Conservation (phyloP, 2,888 invertebrate genomes). For the Rugalucina vietnamica region DNA sequence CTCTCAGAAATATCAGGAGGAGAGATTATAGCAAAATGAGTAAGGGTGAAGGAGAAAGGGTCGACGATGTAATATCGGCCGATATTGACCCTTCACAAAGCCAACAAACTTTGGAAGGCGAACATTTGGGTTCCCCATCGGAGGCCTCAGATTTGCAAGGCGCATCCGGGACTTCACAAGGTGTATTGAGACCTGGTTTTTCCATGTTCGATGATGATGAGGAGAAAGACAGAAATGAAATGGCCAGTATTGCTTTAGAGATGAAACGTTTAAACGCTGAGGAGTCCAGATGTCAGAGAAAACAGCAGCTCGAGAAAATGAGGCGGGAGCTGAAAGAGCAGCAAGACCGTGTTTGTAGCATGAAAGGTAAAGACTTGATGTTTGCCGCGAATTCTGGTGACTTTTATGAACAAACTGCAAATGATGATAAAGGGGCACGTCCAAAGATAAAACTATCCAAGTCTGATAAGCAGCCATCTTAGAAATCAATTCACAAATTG, state of each 20-base stretch:
- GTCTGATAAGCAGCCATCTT: too few species aligned
- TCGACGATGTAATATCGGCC: too few species aligned
- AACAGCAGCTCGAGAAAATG: background rate
- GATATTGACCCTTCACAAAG: too few species aligned
- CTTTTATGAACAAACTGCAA: background rate
- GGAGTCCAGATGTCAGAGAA: background rate
- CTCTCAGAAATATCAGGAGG: too few species aligned
- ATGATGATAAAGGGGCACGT: background rate
- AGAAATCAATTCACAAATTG: background rate
- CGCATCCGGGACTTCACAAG: too few species aligned
- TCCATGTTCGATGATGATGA: background rate
- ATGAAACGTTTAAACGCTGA: background rate
- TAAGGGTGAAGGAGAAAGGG: too few species aligned
- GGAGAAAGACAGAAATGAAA: background rate
- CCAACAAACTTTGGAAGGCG: too few species aligned
- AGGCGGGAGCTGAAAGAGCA: background rate
- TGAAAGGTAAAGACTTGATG: background rate
- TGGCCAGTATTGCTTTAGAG: background rate
- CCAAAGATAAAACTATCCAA: too few species aligned
- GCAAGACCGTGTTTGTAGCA: background rate
- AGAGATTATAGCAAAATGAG: too few species aligned
- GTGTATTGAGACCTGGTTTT: too few species aligned
- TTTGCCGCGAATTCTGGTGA: background rate
- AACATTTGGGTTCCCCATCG: too few species aligned
- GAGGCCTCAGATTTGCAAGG: too few species aligned